phyloP scores from a whole-genome alignment of 2,797 vertebrate species.

The Macropus fuliginosus region DNA sequence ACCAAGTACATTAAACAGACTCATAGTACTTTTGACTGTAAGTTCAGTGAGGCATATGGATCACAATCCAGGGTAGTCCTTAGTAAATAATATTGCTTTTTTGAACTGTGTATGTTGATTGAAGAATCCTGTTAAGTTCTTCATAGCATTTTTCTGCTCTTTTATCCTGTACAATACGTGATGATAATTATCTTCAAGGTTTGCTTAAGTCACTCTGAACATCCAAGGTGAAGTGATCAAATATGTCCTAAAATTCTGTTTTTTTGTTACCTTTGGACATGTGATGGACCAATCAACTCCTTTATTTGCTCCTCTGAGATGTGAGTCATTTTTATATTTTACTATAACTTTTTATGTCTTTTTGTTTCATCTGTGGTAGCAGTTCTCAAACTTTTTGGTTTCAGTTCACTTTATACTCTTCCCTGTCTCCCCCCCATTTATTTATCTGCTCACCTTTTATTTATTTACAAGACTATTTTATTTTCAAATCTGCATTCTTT shows the following conservation, averaged over 20 bases:
- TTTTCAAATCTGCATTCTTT: background rate
- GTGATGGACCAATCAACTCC: background rate
- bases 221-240: background rate
- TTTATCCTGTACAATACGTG: background rate
- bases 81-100: background rate
- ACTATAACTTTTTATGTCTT: background rate
- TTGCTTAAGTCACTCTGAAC: background rate
- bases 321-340: background rate
- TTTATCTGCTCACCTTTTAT: background rate
- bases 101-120: background rate
- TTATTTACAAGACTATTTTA: background rate
- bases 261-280: background rate
- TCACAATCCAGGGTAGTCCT: background rate
- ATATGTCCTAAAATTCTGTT: background rate
- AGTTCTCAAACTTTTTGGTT: background rate
- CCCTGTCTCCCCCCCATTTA: background rate
- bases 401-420: background rate
- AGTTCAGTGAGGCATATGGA: background rate
- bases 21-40: background rate
- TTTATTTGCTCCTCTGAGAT: background rate
- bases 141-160: background rate
- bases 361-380: background rate
- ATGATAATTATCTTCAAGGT: background rate
- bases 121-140: background rate
- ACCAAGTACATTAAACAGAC: background rate